Percentiles rank a stretch among this genome's conserved stretches.
phyloP scores from a whole-genome alignment of 2,113 vertebrate genomes.

The Lepisosteus oculatus region DNA sequence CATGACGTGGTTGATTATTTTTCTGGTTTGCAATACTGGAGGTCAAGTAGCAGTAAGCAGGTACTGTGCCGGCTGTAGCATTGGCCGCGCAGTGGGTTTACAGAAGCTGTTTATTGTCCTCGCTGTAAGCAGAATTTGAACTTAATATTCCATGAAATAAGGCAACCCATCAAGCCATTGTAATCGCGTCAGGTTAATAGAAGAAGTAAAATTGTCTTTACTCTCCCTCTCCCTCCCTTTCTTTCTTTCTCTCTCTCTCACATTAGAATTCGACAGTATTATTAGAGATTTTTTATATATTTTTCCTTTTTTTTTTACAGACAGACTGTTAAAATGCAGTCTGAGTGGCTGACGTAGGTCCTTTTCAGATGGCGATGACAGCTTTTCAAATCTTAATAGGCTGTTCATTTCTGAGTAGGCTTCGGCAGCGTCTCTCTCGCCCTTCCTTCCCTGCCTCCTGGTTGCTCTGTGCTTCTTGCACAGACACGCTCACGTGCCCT shows the following conservation, averaged over 20 bases:
- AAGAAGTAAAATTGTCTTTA: slow-evolving; percentile 89
- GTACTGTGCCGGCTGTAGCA: slow-evolving; percentile 19
- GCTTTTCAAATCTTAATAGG: slow-evolving; percentile 89
- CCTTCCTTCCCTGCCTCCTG: slow-evolving; percentile 25
- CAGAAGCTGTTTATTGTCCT: slow-evolving; percentile 69
- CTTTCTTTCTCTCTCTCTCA: slow-evolving; percentile 42
- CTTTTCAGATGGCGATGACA: slow-evolving; percentile 77
- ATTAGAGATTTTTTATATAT: slow-evolving; percentile 71
- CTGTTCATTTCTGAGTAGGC: slow-evolving; percentile 75
- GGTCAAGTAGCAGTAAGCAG: slow-evolving; percentile 16
- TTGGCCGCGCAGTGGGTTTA: not conserved
- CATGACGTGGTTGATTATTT: slow-evolving; percentile 20
- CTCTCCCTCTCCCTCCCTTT: slow-evolving; percentile 40
- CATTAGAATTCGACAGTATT: slow-evolving; percentile 81
- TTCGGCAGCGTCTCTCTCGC: slow-evolving; percentile 43
- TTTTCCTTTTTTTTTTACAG: slow-evolving; percentile 40
- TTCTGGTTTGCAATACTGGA: slow-evolving; percentile 36
- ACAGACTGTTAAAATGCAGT: slow-evolving; percentile 81
- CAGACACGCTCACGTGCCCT: not conserved
- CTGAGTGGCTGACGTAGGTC: slow-evolving; percentile 77
- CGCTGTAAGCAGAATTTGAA: slow-evolving; percentile 90
- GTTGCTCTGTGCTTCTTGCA: slow-evolving; percentile 19
- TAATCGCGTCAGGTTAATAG: slow-evolving; percentile 97
- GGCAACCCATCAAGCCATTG: slow-evolving; percentile 76
- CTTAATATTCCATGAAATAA: slow-evolving; percentile 99